These are phyloP conservation scores for Accipiter virgatus DNA, from an alignment of 2,113 vertebrate species.

Conservation along the genomic window DNA sequence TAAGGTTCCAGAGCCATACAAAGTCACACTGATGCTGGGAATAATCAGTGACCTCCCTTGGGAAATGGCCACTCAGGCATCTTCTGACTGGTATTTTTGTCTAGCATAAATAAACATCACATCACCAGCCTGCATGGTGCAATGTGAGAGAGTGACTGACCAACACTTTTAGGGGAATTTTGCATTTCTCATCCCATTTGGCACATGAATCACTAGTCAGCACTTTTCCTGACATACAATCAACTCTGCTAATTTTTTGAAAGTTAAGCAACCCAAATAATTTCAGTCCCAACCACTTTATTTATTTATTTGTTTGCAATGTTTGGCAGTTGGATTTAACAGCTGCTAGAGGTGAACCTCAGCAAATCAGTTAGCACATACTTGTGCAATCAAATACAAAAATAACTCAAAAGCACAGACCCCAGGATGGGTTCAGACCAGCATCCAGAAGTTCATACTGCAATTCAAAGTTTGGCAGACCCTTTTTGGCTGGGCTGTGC, in stretches of 20 bases:
- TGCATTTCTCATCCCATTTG: background rate
- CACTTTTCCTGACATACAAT: background rate
- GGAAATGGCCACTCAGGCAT: background rate
- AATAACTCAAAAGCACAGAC: background rate
- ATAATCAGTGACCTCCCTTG: background rate
- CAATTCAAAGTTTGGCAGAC: background rate
- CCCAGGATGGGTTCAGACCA: background rate
- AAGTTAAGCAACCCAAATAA: background rate
- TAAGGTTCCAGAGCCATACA: background rate
- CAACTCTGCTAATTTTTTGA: background rate
- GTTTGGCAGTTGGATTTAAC: conserved; percentile 7
- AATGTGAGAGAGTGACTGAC: background rate
- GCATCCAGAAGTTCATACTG: background rate
- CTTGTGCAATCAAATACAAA: background rate
- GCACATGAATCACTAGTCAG: background rate
- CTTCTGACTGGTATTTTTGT: conserved; percentile 4
- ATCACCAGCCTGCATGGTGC: background rate
- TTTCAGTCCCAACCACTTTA: background rate
- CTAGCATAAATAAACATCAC: conserved; percentile 19
- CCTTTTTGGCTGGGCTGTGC: background rate
- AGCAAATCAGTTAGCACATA: background rate
- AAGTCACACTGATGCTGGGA: background rate
- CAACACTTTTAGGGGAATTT: background rate
- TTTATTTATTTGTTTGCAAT: conserved; percentile 8
- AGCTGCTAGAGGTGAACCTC: conserved; percentile 9